phyloP scores from a whole-genome alignment of 92 coral and sea anemone species.

The Pocillopora meandrina region DNA sequence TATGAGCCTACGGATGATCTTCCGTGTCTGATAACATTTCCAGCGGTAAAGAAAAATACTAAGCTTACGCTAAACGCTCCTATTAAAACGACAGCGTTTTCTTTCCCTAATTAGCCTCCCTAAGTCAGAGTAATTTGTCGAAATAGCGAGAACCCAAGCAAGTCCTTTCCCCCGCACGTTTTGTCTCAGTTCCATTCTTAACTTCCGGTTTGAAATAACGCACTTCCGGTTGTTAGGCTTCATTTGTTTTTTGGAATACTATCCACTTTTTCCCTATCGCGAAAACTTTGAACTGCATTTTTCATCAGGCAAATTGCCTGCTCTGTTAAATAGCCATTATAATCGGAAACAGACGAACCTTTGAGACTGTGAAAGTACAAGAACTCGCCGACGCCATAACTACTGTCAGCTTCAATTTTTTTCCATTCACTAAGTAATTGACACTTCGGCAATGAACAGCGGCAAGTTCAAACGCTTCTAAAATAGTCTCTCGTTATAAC shows the following conservation, averaged over 20 bases:
- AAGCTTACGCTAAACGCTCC: constrained; percentile 1
- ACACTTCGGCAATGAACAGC: constrained; percentile 57
- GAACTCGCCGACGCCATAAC: constrained; percentile 26
- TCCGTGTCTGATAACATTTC: neutral
- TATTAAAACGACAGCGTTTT: constrained; percentile 28
- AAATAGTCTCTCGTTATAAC: constrained; percentile 29
- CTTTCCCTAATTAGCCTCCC: constrained; percentile 21
- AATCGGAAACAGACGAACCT: constrained; percentile 38
- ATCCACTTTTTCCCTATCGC: constrained; percentile 8
- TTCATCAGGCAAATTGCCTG: neutral
- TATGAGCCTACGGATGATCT: neutral
- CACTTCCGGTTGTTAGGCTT: constrained; percentile 70
- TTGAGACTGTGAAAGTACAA: constrained; percentile 26
- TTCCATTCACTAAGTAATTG: constrained; percentile 41
- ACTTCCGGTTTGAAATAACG: constrained; percentile 71
- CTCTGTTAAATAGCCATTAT: constrained; percentile 13
- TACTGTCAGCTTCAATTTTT: constrained; percentile 33
- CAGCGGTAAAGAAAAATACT: neutral
- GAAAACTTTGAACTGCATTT: constrained; percentile 12
- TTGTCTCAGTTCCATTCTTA: constrained; percentile 32
- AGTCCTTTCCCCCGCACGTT: constrained; percentile 5
- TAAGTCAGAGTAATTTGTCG: constrained; percentile 30
- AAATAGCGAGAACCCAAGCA: constrained; percentile 4
- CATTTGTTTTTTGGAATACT: constrained; percentile 20
- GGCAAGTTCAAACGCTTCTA: constrained; percentile 54